Base-by-base conservation (phyloP, 2,888 invertebrate genomes). In the Cistogaster globosa region DNA sequence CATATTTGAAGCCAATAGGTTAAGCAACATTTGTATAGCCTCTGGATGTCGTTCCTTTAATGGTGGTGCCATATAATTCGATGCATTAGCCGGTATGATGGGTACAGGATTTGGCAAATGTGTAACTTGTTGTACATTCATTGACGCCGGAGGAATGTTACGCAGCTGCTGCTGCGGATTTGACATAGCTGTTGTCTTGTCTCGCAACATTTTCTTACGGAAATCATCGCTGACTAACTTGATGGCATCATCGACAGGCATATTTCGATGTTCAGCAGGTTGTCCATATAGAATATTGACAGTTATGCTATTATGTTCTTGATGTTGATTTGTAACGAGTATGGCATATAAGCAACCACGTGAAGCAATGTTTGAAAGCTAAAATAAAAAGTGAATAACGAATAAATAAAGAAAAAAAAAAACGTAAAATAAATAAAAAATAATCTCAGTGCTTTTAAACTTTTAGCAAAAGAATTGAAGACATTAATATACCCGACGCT, bases 211-310 rank as follows among this genome's bases (percentile, higher is more conserved):
- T 89, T 95, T 95, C 32, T 94, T 93, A 36, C 94, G 94, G 89
- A 95, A 96, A 89, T 97, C 96, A 1, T 96, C 94, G 11, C 95
- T 94, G 42, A 98, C 94, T 86, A 98, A 93, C 87, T 94, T 94
- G 81, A 98, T 93, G 0, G 98, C 97, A 92, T 98, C 98, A 77
- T 98, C 98, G 53, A 98, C 91, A 0, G 98, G 98, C 97, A 98
- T 98, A 93, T 98, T 98, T 88, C 98, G 95, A 93, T 98, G 98
- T 91, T 98, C 98, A 96, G 94, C 87, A 0, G 98, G 97, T 87
- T 97, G 93, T 22, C 98, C 98, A 93, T 98, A 97, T 20, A 98
- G 93, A 87, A 98, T 97, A 87, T 98, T 98, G 16, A 98, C 94
- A 0, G 98, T 98, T 65, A 98, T 93, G 86, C 98, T 98, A 88